These are phyloP conservation scores for Barnardius zonarius DNA, from an alignment of 2,113 vertebrate species.

Conservation along the genomic window DNA sequence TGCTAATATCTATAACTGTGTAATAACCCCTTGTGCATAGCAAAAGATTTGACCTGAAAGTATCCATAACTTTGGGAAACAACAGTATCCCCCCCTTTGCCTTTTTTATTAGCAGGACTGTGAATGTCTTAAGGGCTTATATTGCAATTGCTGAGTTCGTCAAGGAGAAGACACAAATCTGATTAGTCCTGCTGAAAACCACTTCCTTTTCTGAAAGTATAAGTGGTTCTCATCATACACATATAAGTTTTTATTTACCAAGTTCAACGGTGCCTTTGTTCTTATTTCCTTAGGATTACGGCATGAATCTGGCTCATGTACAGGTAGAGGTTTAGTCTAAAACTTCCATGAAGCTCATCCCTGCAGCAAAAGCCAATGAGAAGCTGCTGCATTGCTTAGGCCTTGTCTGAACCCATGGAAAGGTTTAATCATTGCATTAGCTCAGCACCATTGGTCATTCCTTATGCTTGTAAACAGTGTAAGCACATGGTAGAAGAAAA, in stretches of 20 bases:
- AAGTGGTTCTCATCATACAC: background rate
- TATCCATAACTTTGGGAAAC: background rate
- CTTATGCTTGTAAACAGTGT: background rate
- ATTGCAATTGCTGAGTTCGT: background rate
- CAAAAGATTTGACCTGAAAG: background rate
- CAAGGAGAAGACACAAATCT: background rate
- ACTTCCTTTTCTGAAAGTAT: background rate
- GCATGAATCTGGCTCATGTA: background rate
- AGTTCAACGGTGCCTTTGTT: background rate
- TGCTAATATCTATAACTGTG: background rate
- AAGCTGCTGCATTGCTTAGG: background rate
- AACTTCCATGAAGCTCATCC: background rate
- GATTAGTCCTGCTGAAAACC: background rate
- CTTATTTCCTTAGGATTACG: background rate
- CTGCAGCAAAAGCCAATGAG: background rate
- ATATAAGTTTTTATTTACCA: background rate
- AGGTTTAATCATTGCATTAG: background rate
- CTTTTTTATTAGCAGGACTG: background rate
- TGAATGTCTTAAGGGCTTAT: background rate
- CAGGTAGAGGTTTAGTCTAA: background rate
- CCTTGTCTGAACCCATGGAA: background rate
- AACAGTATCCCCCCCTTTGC: background rate
- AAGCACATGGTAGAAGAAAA: background rate
- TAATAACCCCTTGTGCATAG: background rate
- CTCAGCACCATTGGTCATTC: background rate